Base-by-base conservation (phyloP, 35 echinoderm and acorn worm genomes). In the Stichopus chloronotus region DNA sequence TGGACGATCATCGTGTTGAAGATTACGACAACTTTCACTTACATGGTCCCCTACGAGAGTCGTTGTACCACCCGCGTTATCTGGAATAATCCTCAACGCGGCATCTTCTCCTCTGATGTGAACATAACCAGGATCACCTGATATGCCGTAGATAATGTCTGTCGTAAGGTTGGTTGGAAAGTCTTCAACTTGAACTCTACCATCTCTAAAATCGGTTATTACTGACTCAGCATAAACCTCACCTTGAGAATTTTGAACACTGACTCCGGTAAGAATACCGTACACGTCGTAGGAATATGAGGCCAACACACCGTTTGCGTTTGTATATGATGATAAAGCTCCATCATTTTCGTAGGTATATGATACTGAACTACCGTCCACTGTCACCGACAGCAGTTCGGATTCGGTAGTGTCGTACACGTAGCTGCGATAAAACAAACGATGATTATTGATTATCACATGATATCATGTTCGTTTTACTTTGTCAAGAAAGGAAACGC, bases 291-390 rank as follows among this genome's bases (percentile, higher is more conserved):
- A 72, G 1, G 65, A 53, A 72, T 63, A 72, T 19, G 20, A 25
- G 10, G 87, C 61, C 25, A 5, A 30, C 14, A 65, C 65, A 16
- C 87, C 87, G 57, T 71, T 72, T 69, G n/a, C n/a, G 8, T 89
- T 61, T 8, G 87, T 89, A 12, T 71, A 89, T 9, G 87, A 89
- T 20, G 59, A 52, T 10, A 89, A 5, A 11, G 87, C 87, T 25
- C 87, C 87, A n/a, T 89, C 87, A 71, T 10, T 52, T 16, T 52
- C 30, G 65, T 89, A 89, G 9, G 87, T 89, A 53, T 89, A 89
- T 5, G 59, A 55, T 8, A 89, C 61, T 3, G 60, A 23, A 22
- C 71, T 17, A 24, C 52, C 87, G 55, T 89, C 57, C 14, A 72
- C 65, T 6, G 59, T 63, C 5, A 71, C 87, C 19, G 87, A 89